Evolutionary conservation across 2,888 invertebrate species (phyloP), one percentile per base, ranked within the genome.

Genomic region (Odontocerum albicorne): DNA sequence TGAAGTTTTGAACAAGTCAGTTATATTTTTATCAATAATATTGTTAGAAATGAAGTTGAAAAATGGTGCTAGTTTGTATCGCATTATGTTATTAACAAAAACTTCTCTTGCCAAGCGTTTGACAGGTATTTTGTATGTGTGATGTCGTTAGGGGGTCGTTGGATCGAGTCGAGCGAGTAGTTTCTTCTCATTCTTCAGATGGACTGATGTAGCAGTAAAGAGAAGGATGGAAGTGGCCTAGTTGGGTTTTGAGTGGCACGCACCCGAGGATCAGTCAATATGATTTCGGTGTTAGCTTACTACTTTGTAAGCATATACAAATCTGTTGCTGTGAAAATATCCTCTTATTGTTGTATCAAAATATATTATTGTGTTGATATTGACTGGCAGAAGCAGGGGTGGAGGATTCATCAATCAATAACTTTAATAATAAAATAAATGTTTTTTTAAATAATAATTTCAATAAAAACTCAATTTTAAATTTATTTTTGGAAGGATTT

Each of bases 321-420:
- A 27, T 38, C 22, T 47, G 50, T 21, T 42, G 42, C 39, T 38
- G 46, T 38, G 45, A 53, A 53, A 47, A 46, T 46, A 38, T 31
- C 19, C 8, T 21, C 12, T 40, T 32, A 35, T 54, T 54, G 54
- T 54, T 40, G 27, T 3, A 51, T 22, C 1, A 35, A 44, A 51
- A 46, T 46, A 46, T 19, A 53, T 46, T 22, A 49, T 49, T 42
- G 43, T 54, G 33, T 49, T 22, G 43, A 49, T 49, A 54, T 54
- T 49, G 49, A 44, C 20, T 36, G 47, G 17, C 38, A 38, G 27
- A 8, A 10, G 12, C 47, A 36, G 38, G 36, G 38, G n/a, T 27
- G 47, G 7, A 47, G 27, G n/a, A n/a, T n/a, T n/a, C n/a, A n/a
- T n/a, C n/a, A n/a, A n/a, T n/a, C n/a, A n/a, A n/a, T n/a, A n/a